phyloP scores from a whole-genome alignment of 2,797 vertebrate species.

The Benthosema pterotum region DNA sequence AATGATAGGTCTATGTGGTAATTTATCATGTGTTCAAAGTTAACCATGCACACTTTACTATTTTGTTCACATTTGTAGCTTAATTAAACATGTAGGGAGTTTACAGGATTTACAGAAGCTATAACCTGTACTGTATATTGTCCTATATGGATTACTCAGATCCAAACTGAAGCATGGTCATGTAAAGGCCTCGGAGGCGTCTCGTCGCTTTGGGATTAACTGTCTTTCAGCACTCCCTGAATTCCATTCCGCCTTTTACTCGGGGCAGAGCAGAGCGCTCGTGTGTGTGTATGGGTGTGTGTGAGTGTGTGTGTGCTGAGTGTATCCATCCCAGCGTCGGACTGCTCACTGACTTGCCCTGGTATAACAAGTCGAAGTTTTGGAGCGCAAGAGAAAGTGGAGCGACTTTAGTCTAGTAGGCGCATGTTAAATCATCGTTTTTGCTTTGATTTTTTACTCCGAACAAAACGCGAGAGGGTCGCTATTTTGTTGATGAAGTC shows the following conservation, averaged over 20 bases:
- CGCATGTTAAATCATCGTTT: slow-evolving; percentile 30
- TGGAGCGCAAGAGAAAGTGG: slow-evolving; percentile 41
- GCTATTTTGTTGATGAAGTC: slow-evolving; percentile 75
- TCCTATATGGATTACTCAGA: too few species aligned
- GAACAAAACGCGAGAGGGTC: slow-evolving; percentile 17
- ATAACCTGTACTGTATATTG: too few species aligned
- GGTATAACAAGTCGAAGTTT: slow-evolving; percentile 58
- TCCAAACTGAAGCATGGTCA: slow-evolving; percentile 16
- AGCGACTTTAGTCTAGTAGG: slow-evolving; percentile 26
- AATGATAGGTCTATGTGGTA: too few species aligned
- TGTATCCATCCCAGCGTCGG: slow-evolving; percentile 53
- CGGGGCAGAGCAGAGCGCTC: slow-evolving; percentile 33
- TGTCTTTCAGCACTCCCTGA: slow-evolving; percentile 61
- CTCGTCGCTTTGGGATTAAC: slow-evolving; percentile 58
- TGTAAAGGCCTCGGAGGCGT: slow-evolving; percentile 52
- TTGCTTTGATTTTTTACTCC: slow-evolving; percentile 15
- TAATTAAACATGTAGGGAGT: too few species aligned
- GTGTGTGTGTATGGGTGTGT: too few species aligned
- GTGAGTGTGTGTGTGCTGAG: too few species aligned
- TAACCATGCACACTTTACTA: too few species aligned
- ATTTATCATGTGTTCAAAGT: too few species aligned
- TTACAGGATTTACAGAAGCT: too few species aligned
- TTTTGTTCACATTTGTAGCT: too few species aligned
- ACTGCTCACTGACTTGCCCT: slow-evolving; percentile 66
- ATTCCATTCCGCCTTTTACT: slow-evolving; percentile 79